Evolutionary conservation across 2,888 invertebrate genomes (phyloP).

Genomic region (Mythimna loreyi): DNA sequence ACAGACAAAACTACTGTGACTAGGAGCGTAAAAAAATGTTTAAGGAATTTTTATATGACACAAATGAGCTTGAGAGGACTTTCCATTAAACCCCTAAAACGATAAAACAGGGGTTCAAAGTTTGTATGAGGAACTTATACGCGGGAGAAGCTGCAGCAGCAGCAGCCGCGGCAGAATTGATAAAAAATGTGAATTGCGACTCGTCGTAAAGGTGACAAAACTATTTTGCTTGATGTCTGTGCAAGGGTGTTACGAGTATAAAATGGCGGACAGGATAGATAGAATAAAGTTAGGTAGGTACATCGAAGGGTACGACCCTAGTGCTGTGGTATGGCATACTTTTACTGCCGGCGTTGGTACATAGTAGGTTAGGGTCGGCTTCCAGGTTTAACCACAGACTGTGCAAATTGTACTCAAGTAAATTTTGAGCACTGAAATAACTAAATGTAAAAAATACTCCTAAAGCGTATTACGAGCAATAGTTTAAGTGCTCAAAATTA

Average conservation of each 20-base stretch:
- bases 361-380: not conserved
- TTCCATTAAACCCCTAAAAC: too few relatives aligned
- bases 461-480: too few relatives aligned
- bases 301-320: slow-evolving; percentile 19
- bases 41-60: too few relatives aligned
- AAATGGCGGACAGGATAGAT: not conserved
- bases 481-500: too few relatives aligned
- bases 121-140: too few relatives aligned
- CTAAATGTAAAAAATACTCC: too few relatives aligned
- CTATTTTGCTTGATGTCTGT: not conserved
- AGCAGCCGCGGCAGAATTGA: not conserved
- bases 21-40: too few relatives aligned
- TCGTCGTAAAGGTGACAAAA: not conserved
- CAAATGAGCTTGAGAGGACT: too few relatives aligned
- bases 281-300: slow-evolving; percentile 4
- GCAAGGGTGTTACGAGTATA: not conserved
- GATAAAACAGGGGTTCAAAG: too few relatives aligned
- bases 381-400: not conserved
- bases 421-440: not conserved
- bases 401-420: not conserved
- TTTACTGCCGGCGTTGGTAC: slow-evolving; percentile 28
- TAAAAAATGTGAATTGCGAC: not conserved
- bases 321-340: slow-evolving; percentile 22
- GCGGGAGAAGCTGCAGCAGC: too few relatives aligned
- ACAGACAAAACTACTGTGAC: too few relatives aligned